Conservation (phyloP, 2,113 vertebrate genomes). For the Larimichthys crocea region DNA sequence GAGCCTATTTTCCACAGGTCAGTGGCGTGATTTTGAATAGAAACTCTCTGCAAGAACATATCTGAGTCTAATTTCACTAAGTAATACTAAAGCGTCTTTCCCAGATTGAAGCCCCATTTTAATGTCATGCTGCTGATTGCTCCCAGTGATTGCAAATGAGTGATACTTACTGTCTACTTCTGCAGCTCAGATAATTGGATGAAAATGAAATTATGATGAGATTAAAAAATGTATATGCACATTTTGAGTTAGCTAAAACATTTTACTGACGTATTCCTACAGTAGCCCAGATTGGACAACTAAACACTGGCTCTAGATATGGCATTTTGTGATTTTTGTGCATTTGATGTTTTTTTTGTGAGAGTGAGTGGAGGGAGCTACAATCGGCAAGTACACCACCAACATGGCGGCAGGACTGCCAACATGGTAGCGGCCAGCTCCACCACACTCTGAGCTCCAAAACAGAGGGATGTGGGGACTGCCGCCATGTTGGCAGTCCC, state of each 20-base stretch:
- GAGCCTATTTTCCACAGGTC: slow-evolving; percentile 14
- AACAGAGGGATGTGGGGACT: no score
- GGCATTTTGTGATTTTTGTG: no score
- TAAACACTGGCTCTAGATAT: no score
- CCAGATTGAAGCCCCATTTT: not conserved
- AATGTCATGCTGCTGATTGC: slow-evolving; percentile 3
- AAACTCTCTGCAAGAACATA: not conserved
- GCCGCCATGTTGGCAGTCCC: no score
- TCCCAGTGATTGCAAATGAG: slow-evolving; percentile 10
- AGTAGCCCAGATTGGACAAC: no score
- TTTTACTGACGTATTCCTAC: no score
- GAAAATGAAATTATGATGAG: not conserved
- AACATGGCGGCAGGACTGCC: no score
- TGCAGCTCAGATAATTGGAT: not conserved
- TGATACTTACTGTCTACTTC: not conserved
- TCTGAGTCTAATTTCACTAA: not conserved
- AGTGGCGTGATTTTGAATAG: not conserved
- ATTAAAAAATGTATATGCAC: not conserved
- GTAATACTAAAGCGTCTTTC: slow-evolving; percentile 4
- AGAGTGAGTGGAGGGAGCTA: no score
- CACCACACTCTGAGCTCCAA: no score
- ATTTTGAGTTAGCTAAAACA: not conserved
- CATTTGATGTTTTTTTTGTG: no score
- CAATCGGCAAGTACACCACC: no score
- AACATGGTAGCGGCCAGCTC: no score